A percentile compares a stretch with the other conserved stretches of the same genome.
phyloP scores from a whole-genome alignment of 2,888 invertebrate species.

The Sminthurinus aureus region DNA sequence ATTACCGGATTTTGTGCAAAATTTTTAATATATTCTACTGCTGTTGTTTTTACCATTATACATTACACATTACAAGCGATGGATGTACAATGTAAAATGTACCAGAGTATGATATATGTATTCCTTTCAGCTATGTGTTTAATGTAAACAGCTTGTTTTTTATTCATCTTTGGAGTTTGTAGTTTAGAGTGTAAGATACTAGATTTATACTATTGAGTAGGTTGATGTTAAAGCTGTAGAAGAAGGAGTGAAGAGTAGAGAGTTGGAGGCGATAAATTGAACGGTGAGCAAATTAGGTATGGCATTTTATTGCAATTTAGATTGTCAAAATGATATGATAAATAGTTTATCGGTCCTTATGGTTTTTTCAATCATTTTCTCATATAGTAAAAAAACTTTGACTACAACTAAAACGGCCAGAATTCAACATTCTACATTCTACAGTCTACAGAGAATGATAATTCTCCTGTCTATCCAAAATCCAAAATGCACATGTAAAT shows the following conservation, averaged over 20 bases:
- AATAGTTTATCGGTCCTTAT: constrained; percentile 42
- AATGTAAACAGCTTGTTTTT: too few relatives aligned
- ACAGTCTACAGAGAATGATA: neutral
- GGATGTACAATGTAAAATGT: too few relatives aligned
- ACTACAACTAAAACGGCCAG: neutral
- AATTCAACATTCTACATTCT: neutral
- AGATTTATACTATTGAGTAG: neutral
- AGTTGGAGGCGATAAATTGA: constrained; percentile 17
- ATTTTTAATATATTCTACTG: constrained; percentile 39
- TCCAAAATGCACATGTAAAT: neutral
- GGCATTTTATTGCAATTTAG: constrained; percentile 35
- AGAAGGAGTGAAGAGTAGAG: constrained; percentile 1
- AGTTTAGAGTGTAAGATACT: too few relatives aligned
- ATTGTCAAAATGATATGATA: constrained; percentile 38
- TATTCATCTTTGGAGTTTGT: too few relatives aligned
- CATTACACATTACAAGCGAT: too few relatives aligned
- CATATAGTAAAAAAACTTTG: neutral
- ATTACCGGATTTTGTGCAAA: constrained; percentile 41
- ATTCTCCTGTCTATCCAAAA: neutral
- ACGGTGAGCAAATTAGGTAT: constrained; percentile 39
- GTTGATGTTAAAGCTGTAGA: neutral
- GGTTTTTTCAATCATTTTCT: constrained; percentile 18
- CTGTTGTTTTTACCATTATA: constrained; percentile 23
- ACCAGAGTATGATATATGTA: too few relatives aligned
- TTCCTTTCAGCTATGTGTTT: too few relatives aligned